phyloP scores from a whole-genome alignment of 2,113 vertebrate species.

The Chloropsis hardwickii region DNA sequence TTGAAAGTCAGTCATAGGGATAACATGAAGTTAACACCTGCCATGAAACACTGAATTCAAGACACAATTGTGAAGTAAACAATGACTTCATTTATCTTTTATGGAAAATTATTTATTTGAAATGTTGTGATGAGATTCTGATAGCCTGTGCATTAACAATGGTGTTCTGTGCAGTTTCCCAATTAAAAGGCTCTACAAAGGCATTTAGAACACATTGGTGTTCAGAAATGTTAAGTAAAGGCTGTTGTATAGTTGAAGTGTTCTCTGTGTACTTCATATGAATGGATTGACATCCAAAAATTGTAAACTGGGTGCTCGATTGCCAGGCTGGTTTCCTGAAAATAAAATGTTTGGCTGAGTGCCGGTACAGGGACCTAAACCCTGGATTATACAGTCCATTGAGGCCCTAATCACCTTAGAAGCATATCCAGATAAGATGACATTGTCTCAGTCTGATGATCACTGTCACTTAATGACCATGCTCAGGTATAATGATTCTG shows the following conservation, averaged over 20 bases:
- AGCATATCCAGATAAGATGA: background rate
- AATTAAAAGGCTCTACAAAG: background rate
- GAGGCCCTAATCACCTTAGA: background rate
- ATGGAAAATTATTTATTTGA: background rate
- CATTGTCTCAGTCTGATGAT: background rate
- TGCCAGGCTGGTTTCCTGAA: background rate
- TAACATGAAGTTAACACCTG: background rate
- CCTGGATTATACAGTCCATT: background rate
- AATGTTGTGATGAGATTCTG: background rate
- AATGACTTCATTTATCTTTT: background rate
- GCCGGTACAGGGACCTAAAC: background rate
- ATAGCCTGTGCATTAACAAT: background rate
- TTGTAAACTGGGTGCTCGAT: fast-evolving
- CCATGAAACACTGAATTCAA: background rate
- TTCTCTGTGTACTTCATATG: background rate
- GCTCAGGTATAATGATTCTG: background rate
- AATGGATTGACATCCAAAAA: background rate
- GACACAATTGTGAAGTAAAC: background rate
- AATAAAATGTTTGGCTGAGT: background rate
- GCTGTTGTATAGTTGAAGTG: background rate
- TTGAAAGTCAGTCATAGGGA: background rate
- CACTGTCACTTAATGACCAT: background rate
- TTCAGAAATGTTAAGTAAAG: background rate
- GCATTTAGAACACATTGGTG: background rate
- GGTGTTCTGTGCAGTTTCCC: background rate